These are phyloP conservation scores for Cantharis lateralis DNA, from an alignment of 2,888 invertebrate genomes.

Conservation along the genomic window DNA sequence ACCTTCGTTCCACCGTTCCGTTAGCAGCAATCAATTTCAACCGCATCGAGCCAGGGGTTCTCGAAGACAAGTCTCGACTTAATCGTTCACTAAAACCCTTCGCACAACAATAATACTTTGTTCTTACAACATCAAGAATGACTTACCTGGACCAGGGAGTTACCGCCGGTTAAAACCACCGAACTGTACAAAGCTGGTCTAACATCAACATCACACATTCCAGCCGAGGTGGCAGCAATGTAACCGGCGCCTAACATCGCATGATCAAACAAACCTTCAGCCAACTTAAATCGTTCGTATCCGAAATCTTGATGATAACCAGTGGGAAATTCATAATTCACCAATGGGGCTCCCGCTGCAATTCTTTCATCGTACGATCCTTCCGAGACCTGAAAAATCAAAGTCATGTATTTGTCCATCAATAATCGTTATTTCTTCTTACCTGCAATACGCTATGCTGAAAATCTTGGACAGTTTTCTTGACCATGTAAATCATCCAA, in stretches of 20 bases:
- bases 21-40: conserved; percentile 93
- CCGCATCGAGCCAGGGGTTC: conserved; percentile 91
- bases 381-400: conserved; percentile 74
- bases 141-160: conserved; percentile 78
- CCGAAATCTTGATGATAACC: conserved; percentile 98
- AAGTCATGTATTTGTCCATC: too few relatives aligned
- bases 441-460: conserved; percentile 71
- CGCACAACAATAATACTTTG: not conserved
- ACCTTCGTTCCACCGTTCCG: conserved; percentile 87
- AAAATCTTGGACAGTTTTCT: conserved; percentile 77
- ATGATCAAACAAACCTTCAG: conserved; percentile 95
- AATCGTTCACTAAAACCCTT: conserved; percentile 93
- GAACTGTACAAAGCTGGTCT: conserved; percentile 93
- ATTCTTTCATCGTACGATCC: conserved; percentile 87
- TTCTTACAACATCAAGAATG: not conserved
- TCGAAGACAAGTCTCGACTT: conserved; percentile 81
- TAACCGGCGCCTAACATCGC: conserved; percentile 90
- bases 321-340: conserved; percentile 96
- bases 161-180: conserved; percentile 95
- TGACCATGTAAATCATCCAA: conserved; percentile 97
- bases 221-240: conserved; percentile 83
- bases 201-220: conserved; percentile 98
- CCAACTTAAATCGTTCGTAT: conserved; percentile 88
- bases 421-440: too few relatives aligned
- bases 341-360: conserved; percentile 85